Evolutionary conservation across 2,888 invertebrate genomes (phyloP).

Genomic region (Anoncus sp.): DNA sequence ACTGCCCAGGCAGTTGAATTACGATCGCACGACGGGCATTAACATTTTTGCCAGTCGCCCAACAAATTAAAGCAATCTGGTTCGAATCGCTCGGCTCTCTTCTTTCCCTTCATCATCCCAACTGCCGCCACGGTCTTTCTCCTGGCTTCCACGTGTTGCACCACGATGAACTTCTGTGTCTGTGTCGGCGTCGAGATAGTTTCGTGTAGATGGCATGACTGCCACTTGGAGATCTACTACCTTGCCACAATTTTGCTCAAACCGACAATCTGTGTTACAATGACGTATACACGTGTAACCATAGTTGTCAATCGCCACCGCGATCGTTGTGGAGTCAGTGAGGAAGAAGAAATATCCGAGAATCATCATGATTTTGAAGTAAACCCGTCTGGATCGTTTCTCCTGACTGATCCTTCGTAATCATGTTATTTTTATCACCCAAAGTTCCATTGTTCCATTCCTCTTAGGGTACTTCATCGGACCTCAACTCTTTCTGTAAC

Average conservation of each 20-base stretch:
- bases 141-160: constrained; percentile 17
- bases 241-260: not conserved
- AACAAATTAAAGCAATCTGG: constrained; percentile 81
- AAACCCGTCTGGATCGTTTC: not conserved
- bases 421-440: constrained; percentile 10
- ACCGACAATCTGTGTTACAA: not conserved
- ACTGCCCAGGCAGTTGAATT: constrained; percentile 74
- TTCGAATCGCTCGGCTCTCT: constrained; percentile 64
- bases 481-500: not conserved
- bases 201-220: constrained; percentile 20
- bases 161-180: no score
- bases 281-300: no score
- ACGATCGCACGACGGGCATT: constrained; percentile 79
- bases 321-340: not conserved
- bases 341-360: not conserved
- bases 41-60: constrained; percentile 79
- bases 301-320: not conserved
- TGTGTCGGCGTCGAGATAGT: constrained; percentile 13
- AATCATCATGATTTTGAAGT: constrained; percentile 1
- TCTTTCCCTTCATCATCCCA: no score
- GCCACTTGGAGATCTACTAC: constrained; percentile 17
- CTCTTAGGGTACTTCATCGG: constrained; percentile 16
- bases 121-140: constrained; percentile 12
- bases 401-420: not conserved
- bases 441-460: constrained; percentile 18